Conservation (phyloP, 2,113 vertebrate species). For the Plectropomus leopardus region DNA sequence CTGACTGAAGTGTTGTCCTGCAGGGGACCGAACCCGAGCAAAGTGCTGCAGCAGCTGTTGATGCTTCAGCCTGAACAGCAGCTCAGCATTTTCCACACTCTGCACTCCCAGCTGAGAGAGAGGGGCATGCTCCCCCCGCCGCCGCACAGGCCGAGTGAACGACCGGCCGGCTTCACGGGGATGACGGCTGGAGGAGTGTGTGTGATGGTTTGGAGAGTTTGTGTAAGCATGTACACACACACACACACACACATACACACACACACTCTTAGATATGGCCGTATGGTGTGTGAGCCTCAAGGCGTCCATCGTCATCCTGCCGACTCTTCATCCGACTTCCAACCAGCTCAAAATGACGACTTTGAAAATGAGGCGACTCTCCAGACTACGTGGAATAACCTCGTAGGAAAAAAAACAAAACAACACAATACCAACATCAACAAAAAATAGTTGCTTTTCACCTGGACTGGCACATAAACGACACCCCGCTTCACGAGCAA, state of each 20-base stretch:
- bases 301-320: slow-evolving; percentile 36
- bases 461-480: slow-evolving; percentile 26
- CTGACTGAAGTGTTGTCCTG: not conserved
- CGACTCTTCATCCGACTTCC: slow-evolving; percentile 31
- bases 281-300: slow-evolving; percentile 33
- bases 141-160: slow-evolving; percentile 66
- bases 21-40: slow-evolving; percentile 98
- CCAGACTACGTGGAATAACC: slow-evolving; percentile 8
- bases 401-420: slow-evolving; percentile 9
- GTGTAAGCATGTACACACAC: slow-evolving; percentile 39
- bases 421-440: not conserved
- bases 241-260: slow-evolving; percentile 1
- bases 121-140: slow-evolving; percentile 90
- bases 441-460: slow-evolving; percentile 16
- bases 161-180: not conserved
- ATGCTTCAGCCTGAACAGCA: slow-evolving; percentile 95
- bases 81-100: slow-evolving; percentile 91
- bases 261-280: slow-evolving; percentile 7
- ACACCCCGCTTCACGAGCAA: not conserved
- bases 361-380: slow-evolving; percentile 23
- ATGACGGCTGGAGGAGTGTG: not conserved
- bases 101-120: slow-evolving; percentile 90
- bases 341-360: slow-evolving; percentile 26
- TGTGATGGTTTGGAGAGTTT: slow-evolving; percentile 24
- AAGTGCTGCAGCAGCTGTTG: slow-evolving; percentile 93